Conservation (phyloP, 2,888 invertebrate genomes). For the Hypena proboscidalis region DNA sequence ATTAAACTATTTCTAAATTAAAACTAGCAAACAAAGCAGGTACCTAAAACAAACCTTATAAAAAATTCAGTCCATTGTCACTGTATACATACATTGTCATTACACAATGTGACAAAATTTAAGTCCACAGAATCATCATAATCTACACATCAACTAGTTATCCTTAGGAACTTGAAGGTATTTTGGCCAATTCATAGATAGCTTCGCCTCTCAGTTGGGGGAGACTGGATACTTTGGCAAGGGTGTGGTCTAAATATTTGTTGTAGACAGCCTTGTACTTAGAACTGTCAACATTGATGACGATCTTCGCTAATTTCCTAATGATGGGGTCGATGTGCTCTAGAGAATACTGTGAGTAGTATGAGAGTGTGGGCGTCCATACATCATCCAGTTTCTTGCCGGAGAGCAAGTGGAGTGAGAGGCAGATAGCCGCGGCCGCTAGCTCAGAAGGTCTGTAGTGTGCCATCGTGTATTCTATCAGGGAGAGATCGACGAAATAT, state of each 20-base stretch:
- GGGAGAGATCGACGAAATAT: conserved; percentile 94
- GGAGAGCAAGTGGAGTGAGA: conserved; percentile 86
- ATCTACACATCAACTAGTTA: background rate
- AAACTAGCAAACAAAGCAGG: conserved; percentile 61
- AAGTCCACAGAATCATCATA: conserved; percentile 26
- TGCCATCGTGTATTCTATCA: conserved; percentile 92
- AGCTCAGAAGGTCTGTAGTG: conserved; percentile 93
- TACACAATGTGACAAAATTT: conserved; percentile 22
- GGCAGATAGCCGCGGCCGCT: conserved; percentile 92
- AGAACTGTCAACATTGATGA: conserved; percentile 88
- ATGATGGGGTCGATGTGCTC: conserved; percentile 89
- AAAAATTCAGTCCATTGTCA: conserved; percentile 60
- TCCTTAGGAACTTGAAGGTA: conserved; percentile 35
- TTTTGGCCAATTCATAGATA: conserved; percentile 59
- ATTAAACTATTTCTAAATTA: conserved; percentile 58
- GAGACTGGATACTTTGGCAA: conserved; percentile 87
- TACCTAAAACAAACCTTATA: conserved; percentile 65
- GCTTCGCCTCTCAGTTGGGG: conserved; percentile 85
- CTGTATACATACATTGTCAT: conserved; percentile 29
- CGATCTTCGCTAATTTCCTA: conserved; percentile 88
- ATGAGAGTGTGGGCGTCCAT: conserved; percentile 91
- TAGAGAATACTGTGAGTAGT: conserved; percentile 91
- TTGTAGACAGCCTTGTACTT: conserved; percentile 89
- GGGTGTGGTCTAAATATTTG: conserved; percentile 86
- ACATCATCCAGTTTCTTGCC: conserved; percentile 74